Percentiles rank a stretch among this genome's conserved stretches.
These are phyloP conservation scores for Anagrus nilaparvatae DNA, from an alignment of 1,140 invertebrate species.

Conservation along the genomic window DNA sequence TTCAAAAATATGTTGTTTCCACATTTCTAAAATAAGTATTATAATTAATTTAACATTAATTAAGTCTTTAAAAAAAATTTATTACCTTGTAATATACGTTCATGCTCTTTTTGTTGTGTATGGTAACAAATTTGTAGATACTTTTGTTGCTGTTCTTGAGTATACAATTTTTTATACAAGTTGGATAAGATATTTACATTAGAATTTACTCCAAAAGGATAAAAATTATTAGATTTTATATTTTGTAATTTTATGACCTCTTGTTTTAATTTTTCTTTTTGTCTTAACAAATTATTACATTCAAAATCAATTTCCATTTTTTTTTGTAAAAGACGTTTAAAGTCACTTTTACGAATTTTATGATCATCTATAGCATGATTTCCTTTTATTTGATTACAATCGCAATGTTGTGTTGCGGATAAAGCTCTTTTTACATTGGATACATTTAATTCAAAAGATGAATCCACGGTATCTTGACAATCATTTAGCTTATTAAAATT, in stretches of 20 bases:
- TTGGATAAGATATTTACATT: conserved; percentile 39
- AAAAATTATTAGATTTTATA: conserved; percentile 20
- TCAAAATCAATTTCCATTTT: conserved; percentile 39
- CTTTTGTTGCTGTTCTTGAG: conserved; percentile 50
- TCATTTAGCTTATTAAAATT: too few relatives aligned
- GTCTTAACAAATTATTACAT: conserved; percentile 37
- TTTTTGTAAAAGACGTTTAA: conserved; percentile 33
- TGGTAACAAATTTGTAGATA: conserved; percentile 48
- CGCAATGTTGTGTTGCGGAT: too few relatives aligned
- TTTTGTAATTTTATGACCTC: conserved; percentile 41
- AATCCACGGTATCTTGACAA: too few relatives aligned
- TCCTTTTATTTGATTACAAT: too few relatives aligned
- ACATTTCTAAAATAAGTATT: conserved; percentile 42
- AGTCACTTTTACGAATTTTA: too few relatives aligned
- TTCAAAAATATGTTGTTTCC: conserved; percentile 52
- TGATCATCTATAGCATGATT: too few relatives aligned
- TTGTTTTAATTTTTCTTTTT: conserved; percentile 41
- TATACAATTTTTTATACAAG: conserved; percentile 39
- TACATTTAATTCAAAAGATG: too few relatives aligned
- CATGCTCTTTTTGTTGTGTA: conserved; percentile 49
- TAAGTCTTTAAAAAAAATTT: conserved; percentile 4
- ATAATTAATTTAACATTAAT: conserved; percentile 5
- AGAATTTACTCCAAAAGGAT: conserved; percentile 26
- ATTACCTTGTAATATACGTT: conserved; percentile 55
- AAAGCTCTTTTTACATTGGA: too few relatives aligned